phyloP scores from a whole-genome alignment of 2,797 vertebrate genomes.

The Stomatorhinus walkeri region DNA sequence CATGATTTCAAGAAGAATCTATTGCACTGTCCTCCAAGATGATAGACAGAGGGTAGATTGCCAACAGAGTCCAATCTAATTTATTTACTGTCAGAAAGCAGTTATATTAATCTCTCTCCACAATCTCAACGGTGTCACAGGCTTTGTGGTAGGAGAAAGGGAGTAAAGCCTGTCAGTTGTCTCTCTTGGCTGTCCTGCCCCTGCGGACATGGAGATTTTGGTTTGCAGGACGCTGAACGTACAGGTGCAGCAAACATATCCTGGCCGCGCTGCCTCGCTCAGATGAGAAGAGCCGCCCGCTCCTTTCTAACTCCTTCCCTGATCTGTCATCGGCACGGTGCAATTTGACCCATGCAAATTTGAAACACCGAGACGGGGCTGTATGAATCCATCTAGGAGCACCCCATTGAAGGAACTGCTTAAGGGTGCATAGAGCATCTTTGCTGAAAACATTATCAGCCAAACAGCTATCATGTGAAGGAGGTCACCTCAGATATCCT shows the following conservation, averaged over 20 bases:
- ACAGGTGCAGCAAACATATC: neutral
- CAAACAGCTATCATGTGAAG: neutral
- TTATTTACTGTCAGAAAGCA: slow-evolving; percentile 20
- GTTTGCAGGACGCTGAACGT: neutral
- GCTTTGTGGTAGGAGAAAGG: neutral
- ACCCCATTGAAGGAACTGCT: neutral
- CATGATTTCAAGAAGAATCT: slow-evolving; percentile 10
- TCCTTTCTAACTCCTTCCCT: neutral
- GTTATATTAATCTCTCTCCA: slow-evolving; percentile 2
- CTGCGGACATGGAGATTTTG: neutral
- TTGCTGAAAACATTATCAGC: neutral
- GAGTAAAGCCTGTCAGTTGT: neutral
- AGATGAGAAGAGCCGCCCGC: neutral
- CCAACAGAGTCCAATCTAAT: slow-evolving; percentile 14
- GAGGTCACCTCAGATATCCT: neutral
- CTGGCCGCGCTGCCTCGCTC: neutral
- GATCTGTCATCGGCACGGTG: neutral
- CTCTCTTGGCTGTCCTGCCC: neutral
- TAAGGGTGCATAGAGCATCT: neutral
- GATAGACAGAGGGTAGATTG: slow-evolving; percentile 5
- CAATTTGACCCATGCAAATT: neutral
- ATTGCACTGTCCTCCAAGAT: slow-evolving; percentile 12
- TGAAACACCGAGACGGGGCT: neutral
- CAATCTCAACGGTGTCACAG: slow-evolving; percentile 14
- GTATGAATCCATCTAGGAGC: neutral